A percentile compares a stretch with the other conserved stretches of the same genome.
phyloP scores from a whole-genome alignment of 2,113 vertebrate species.

The Notechis scutatus region DNA sequence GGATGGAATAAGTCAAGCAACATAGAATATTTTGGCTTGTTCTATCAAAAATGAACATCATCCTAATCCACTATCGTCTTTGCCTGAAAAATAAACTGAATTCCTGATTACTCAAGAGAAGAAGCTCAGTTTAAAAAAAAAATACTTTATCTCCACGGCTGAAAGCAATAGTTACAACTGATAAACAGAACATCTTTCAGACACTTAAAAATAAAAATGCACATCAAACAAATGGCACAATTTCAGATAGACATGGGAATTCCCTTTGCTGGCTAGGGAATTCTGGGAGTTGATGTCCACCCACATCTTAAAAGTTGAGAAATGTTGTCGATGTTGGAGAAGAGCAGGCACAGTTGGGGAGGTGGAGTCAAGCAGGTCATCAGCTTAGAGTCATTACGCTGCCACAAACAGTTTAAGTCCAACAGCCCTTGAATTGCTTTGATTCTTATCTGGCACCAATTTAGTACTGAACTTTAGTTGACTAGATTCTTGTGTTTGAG shows the following conservation, averaged over 20 bases:
- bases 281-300: neutral
- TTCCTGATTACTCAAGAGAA: neutral
- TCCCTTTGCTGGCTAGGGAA: neutral
- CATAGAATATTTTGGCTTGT: neutral
- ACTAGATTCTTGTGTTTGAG: too few relatives aligned
- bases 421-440: too few relatives aligned
- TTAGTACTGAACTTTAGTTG: too few relatives aligned
- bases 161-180: neutral
- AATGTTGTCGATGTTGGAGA: neutral
- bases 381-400: too few relatives aligned
- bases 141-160: neutral
- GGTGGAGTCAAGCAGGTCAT: too few relatives aligned
- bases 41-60: neutral
- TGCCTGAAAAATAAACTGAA: neutral
- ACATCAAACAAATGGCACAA: neutral
- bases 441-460: too few relatives aligned
- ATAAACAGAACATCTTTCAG: neutral
- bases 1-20: neutral
- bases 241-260: neutral
- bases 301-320: neutral
- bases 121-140: neutral
- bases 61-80: neutral
- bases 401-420: too few relatives aligned
- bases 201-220: slow-evolving; percentile 16
- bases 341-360: too few relatives aligned